phyloP scores from a whole-genome alignment of 2,888 invertebrate genomes.

The Dynastes tityus region DNA sequence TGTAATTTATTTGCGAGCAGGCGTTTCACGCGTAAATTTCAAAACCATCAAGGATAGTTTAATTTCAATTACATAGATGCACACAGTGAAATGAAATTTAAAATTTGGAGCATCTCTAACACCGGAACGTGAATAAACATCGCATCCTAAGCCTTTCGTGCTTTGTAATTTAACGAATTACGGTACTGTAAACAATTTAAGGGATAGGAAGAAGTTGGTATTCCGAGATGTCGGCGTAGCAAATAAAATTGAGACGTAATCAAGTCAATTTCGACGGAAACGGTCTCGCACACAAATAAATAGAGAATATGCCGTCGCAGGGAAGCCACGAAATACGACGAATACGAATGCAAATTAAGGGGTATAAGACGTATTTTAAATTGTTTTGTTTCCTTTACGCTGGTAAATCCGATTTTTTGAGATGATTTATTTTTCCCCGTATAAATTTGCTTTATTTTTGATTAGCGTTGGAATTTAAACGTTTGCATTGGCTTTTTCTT shows the following conservation, averaged over 20 bases:
- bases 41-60: background rate
- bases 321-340: conserved; percentile 14
- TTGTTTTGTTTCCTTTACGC: conserved; percentile 8
- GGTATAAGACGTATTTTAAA: conserved; percentile 25
- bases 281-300: conserved; percentile 19
- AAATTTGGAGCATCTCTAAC: conserved; percentile 7
- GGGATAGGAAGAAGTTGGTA: background rate
- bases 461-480: background rate
- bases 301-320: conserved; percentile 24
- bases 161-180: conserved; percentile 40
- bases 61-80: background rate
- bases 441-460: conserved; percentile 13
- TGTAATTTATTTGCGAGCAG: background rate
- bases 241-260: conserved; percentile 44
- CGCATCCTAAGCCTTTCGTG: conserved; percentile 18
- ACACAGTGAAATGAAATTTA: conserved; percentile 8
- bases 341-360: conserved; percentile 30
- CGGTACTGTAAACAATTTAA: conserved; percentile 30
- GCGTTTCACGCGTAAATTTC: background rate
- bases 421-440: conserved; percentile 10
- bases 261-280: conserved; percentile 44
- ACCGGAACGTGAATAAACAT: conserved; percentile 15
- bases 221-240: conserved; percentile 13
- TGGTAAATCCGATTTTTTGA: conserved; percentile 5
- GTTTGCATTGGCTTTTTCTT: background rate